These are phyloP conservation scores for Andricus curvator DNA, from an alignment of 2,888 invertebrate species.

Conservation along the genomic window DNA sequence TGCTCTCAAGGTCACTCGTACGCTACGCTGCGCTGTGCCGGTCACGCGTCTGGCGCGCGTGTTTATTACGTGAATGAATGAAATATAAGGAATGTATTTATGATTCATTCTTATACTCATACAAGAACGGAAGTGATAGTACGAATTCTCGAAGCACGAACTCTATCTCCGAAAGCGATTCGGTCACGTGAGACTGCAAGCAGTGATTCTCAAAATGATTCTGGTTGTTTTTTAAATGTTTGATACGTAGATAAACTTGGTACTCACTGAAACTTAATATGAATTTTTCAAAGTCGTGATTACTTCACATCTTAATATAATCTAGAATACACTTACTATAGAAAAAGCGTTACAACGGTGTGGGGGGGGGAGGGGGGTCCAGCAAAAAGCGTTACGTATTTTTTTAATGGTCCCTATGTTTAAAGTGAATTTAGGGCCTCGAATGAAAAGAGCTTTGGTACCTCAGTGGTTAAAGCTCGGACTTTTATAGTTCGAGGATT, in stretches of 20 bases:
- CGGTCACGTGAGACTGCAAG: not conserved
- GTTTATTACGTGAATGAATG: conserved; percentile 16
- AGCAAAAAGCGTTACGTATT: too few relatives aligned
- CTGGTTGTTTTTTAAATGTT: too few relatives aligned
- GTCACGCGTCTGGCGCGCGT: not conserved
- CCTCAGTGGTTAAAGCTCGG: too few relatives aligned
- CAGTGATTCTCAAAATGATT: not conserved
- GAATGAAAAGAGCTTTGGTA: too few relatives aligned
- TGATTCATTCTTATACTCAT: not conserved
- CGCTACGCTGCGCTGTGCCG: not conserved
- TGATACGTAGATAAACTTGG: too few relatives aligned
- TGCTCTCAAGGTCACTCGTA: conserved; percentile 25
- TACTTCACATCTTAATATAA: not conserved
- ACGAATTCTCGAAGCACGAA: not conserved
- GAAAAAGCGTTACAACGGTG: too few relatives aligned
- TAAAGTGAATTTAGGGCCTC: too few relatives aligned
- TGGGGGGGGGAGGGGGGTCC: too few relatives aligned
- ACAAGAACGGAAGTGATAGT: not conserved
- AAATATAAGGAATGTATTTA: not conserved
- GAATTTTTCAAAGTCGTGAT: not conserved
- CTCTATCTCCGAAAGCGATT: not conserved
- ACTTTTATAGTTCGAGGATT: too few relatives aligned
- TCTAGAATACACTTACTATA: too few relatives aligned
- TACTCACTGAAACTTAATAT: too few relatives aligned
- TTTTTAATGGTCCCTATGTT: not conserved